Conservation (phyloP, 2,113 vertebrate species). For the Oryctolagus cuniculus region DNA sequence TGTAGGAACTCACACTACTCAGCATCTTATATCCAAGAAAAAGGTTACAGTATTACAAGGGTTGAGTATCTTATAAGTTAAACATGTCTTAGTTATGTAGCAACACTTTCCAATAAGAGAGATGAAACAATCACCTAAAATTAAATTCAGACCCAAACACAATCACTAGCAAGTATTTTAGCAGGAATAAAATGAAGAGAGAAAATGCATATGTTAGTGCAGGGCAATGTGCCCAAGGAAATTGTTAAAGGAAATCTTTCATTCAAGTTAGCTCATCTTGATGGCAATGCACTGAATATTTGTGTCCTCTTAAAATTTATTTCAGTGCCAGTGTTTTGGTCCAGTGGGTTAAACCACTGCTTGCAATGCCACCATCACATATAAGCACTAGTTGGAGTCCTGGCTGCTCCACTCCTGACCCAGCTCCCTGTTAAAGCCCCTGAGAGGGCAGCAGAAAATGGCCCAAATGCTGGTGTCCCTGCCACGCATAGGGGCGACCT, state of each 20-base stretch:
- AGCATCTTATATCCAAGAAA: conserved; percentile 7
- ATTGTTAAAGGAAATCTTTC: not conserved
- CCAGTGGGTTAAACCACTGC: no score
- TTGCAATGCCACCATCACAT: no score
- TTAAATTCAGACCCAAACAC: not conserved
- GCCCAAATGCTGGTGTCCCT: no score
- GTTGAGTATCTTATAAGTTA: not conserved
- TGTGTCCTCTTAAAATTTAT: not conserved
- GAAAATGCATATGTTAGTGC: not conserved
- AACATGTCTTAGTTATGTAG: not conserved
- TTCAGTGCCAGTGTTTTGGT: no score
- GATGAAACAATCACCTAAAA: not conserved
- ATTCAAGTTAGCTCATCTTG: not conserved
- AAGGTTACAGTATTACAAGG: not conserved
- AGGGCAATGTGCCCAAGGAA: not conserved
- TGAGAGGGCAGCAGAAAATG: no score
- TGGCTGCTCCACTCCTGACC: no score
- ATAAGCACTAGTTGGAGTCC: no score
- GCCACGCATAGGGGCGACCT: no score
- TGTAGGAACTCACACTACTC: not conserved
- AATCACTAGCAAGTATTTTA: not conserved
- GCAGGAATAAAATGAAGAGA: not conserved
- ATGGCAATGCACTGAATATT: not conserved
- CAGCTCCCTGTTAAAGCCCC: no score
- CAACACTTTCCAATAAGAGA: not conserved